Evolutionary conservation across 2,888 invertebrate species (phyloP).

Genomic region (Poecilobothrus nobilitatus): DNA sequence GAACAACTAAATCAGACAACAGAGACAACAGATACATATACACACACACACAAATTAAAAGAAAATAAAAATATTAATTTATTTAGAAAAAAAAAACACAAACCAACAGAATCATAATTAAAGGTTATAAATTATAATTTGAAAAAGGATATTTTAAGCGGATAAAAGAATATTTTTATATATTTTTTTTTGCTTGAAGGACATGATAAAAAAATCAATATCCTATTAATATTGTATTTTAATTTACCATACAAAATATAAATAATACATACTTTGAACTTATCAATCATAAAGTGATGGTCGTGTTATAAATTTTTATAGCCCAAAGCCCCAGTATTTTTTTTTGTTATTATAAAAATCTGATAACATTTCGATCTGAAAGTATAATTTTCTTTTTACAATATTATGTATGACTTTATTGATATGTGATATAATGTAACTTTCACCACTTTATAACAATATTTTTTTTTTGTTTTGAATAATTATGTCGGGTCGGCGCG

Average conservation of each 20-base stretch:
- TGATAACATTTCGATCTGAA: no score
- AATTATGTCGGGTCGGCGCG: constrained; percentile 44
- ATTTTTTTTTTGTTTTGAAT: no score
- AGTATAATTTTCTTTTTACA: no score
- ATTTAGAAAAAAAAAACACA: neutral
- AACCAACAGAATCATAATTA: neutral
- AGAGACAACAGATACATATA: neutral
- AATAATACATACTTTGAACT: no score
- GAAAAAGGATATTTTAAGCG: neutral
- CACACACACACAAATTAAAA: neutral
- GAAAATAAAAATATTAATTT: neutral
- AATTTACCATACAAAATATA: no score
- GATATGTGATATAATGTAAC: no score
- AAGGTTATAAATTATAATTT: neutral
- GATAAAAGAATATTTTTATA: neutral
- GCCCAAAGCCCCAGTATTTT: no score
- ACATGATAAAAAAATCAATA: neutral
- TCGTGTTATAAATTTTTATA: no score
- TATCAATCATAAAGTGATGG: no score
- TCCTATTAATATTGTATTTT: neutral
- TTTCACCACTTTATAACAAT: no score
- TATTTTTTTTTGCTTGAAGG: neutral
- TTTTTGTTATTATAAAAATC: no score
- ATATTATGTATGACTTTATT: no score
- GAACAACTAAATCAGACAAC: neutral